Base-by-base conservation (phyloP, 2,888 invertebrate genomes). In the Agrotis exclamationis region DNA sequence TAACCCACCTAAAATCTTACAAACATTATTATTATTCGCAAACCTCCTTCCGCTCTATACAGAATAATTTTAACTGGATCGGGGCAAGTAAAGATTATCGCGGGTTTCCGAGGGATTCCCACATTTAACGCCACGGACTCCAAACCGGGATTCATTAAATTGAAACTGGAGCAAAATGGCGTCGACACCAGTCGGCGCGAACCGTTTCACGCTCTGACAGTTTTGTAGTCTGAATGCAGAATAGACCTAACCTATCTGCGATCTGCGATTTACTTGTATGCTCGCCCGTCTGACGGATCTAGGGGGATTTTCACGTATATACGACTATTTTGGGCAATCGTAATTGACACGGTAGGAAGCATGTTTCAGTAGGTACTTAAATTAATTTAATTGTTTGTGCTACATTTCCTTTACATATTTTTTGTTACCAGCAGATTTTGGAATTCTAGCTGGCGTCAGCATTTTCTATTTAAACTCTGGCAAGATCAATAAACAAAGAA, bases 181-280 rank as follows among this genome's bases (percentile, higher is more conserved):
- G 90, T 77, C 90, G 87, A 86, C 86, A 87, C 82, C 86, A 88
- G 87, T 87, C 87, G 88, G 90, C 87, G 89, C 86, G 89, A 90
- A 88, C 90, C 86, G 91, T 93, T 93, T 93, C 90, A 93, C 90
- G 93, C 89, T 91, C 91, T 91, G 91, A 91, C 92, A 93, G 93
- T 92, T 92, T 91, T 90, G 89, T 90, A 88, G 87, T 84, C 86
- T 89, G 86, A 89, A 88, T 89, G 86, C 86, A 87, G 88, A 89
- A 90, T 91, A 88, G 89, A 89, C 89, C 89, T 90, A 91, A 92
- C 91, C 90, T 92, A 91, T 90, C 90, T 90, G 73, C 69, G 80
- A 90, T 89, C 85, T 85, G 72, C 77, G 76, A 84, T 84, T 76
- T 80, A 64, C 80, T 73, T 78, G 70, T 76, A 66, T 79, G 76